A percentile compares a stretch with the other conserved stretches of the same genome.
phyloP scores from a whole-genome alignment of 2,888 invertebrate genomes.

The Acanthacorydalis orientalis region DNA sequence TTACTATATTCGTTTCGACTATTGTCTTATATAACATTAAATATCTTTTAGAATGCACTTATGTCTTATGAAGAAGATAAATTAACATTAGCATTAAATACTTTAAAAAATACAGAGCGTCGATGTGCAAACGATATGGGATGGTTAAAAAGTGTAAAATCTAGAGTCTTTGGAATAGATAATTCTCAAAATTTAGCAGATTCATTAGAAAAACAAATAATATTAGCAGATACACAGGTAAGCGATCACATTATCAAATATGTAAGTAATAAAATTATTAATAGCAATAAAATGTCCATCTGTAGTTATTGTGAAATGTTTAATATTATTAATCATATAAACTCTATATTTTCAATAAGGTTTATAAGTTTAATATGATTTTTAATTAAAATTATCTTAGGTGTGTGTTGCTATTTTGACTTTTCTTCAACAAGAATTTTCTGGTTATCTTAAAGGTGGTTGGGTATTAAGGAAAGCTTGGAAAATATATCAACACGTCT shows the following conservation, averaged over 20 bases:
- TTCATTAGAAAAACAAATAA: conserved; percentile 42
- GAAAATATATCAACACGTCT: conserved; percentile 48
- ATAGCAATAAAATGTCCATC: too few relatives aligned
- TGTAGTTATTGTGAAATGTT: too few relatives aligned
- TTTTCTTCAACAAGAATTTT: conserved; percentile 45
- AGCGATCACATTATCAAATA: neutral
- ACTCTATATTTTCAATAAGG: neutral
- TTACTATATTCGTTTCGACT: neutral
- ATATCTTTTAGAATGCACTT: conserved; percentile 38
- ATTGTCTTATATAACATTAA: neutral
- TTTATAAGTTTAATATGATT: neutral
- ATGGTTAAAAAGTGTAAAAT: conserved; percentile 36
- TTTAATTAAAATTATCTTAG: neutral
- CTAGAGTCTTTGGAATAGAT: conserved; percentile 25
- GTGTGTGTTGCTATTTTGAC: conserved; percentile 45
- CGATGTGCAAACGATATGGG: conserved; percentile 34
- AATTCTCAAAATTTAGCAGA: conserved; percentile 22
- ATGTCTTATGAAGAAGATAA: conserved; percentile 55
- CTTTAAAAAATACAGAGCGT: conserved; percentile 41
- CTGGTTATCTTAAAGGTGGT: conserved; percentile 43
- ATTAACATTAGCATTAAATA: conserved; percentile 34
- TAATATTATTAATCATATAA: too few relatives aligned
- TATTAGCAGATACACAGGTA: conserved; percentile 42
- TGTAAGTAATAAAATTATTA: neutral
- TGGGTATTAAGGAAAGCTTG: conserved; percentile 52